Percentiles rank a stretch among this genome's conserved stretches.
phyloP scores from a whole-genome alignment of 2,888 invertebrate species.

The Oxyteleia sp. region DNA sequence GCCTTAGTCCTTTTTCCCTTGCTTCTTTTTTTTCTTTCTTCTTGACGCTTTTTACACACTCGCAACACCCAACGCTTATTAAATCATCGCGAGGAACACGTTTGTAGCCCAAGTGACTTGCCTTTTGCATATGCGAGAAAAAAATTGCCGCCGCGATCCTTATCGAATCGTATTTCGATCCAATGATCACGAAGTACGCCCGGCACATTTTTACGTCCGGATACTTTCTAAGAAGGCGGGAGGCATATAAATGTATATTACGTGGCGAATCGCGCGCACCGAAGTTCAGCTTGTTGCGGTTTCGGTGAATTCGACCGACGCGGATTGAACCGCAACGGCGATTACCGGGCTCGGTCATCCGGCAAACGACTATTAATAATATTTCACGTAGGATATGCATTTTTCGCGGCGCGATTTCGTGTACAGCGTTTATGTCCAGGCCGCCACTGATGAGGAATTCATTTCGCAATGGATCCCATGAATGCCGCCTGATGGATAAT shows the following conservation, averaged over 20 bases:
- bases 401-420: constrained; percentile 79
- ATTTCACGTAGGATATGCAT: constrained; percentile 86
- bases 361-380: constrained; percentile 87
- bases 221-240: constrained; percentile 36
- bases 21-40: no score
- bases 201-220: constrained; percentile 4
- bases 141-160: constrained; percentile 1
- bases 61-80: no score
- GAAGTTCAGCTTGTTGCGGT: constrained; percentile 82
- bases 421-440: constrained; percentile 42
- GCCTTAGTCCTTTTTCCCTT: no score
- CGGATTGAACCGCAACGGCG: constrained; percentile 82
- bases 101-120: constrained; percentile 20
- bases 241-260: constrained; percentile 61
- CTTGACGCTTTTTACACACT: no score
- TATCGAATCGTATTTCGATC: constrained; percentile 7
- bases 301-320: constrained; percentile 77
- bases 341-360: constrained; percentile 86
- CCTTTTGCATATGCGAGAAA: constrained; percentile 19
- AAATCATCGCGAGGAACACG: no score
- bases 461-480: constrained; percentile 39
- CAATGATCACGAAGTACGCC: constrained; percentile 15
- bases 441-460: constrained; percentile 62
- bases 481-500: constrained; percentile 44
- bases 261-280: constrained; percentile 18